These are phyloP conservation scores for Melitaea athalia DNA, from an alignment of 2,888 invertebrate species.

Conservation along the genomic window DNA sequence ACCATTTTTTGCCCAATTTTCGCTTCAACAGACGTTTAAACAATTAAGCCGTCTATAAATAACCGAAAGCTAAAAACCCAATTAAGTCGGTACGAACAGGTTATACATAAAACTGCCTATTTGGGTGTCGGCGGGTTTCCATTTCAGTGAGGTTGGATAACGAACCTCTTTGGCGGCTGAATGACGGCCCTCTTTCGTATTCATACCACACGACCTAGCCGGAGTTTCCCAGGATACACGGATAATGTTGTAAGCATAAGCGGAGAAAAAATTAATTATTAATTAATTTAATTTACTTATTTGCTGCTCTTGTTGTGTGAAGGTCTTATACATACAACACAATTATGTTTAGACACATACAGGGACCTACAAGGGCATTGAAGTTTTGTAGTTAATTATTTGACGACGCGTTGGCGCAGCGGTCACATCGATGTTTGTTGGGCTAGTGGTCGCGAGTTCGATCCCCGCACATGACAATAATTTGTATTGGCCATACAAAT, in stretches of 20 bases:
- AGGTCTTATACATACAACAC: too few relatives aligned
- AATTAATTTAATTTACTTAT: not conserved
- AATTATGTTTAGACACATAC: too few relatives aligned
- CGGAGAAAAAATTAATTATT: not conserved
- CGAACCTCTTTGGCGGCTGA: constrained; percentile 65
- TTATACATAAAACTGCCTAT: constrained; percentile 61
- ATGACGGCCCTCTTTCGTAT: constrained; percentile 71
- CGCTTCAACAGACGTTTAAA: not conserved
- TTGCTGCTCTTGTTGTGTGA: not conserved
- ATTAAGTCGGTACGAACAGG: constrained; percentile 20
- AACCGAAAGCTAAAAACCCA: not conserved
- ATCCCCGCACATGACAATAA: too few relatives aligned
- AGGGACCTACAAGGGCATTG: too few relatives aligned
- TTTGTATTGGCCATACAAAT: too few relatives aligned
- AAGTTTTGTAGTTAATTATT: too few relatives aligned
- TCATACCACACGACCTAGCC: constrained; percentile 61
- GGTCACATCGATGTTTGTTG: too few relatives aligned
- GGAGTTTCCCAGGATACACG: constrained; percentile 14
- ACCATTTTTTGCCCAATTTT: not conserved
- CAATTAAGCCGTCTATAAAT: not conserved
- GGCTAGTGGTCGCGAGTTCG: too few relatives aligned
- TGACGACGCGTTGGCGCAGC: too few relatives aligned
- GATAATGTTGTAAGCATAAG: constrained; percentile 8
- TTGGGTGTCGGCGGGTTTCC: constrained; percentile 47
- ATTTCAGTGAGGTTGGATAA: constrained; percentile 53